A percentile compares a stretch with the other conserved stretches of the same genome.
phyloP scores from a whole-genome alignment of 2,888 invertebrate species.

The Cheilosia vulpina region DNA sequence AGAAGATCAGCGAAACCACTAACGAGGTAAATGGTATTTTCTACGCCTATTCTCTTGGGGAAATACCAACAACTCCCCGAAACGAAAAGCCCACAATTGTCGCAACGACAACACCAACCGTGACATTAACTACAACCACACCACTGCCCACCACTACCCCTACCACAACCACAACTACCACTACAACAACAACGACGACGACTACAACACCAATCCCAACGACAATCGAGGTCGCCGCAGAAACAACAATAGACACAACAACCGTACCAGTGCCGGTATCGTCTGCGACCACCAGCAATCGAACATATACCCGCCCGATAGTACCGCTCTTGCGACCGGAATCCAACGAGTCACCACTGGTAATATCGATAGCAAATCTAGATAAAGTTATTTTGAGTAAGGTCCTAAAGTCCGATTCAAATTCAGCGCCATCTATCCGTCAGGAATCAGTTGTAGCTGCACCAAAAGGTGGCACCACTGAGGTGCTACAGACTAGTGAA shows the following conservation, averaged over 20 bases:
- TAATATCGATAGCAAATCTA: constrained; percentile 83
- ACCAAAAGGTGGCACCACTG: constrained; percentile 70
- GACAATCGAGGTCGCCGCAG: constrained; percentile 10
- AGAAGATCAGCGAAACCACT: constrained; percentile 69
- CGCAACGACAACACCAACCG: constrained; percentile 75
- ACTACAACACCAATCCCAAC: constrained; percentile 44
- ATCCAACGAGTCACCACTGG: constrained; percentile 83
- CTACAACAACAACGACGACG: constrained; percentile 64
- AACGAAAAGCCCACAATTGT: constrained; percentile 47
- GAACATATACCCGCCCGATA: constrained; percentile 82
- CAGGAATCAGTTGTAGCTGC: constrained; percentile 79
- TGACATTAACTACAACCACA: constrained; percentile 57
- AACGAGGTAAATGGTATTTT: constrained; percentile 79
- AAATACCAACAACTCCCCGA: constrained; percentile 82
- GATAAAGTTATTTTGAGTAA: constrained; percentile 83
- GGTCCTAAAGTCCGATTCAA: constrained; percentile 80
- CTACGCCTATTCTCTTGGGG: constrained; percentile 83
- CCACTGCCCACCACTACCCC: constrained; percentile 24
- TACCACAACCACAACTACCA: constrained; percentile 34
- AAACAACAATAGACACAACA: constrained; percentile 27
- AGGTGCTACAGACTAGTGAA: constrained; percentile 56
- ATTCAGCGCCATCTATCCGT: constrained; percentile 80
- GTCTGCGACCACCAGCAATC: constrained; percentile 43
- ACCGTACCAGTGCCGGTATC: constrained; percentile 10
- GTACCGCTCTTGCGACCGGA: constrained; percentile 82